Percentiles rank a stretch among this genome's conserved stretches.
Evolutionary conservation across 2,797 vertebrate genomes (phyloP).

Genomic region (Hippocampus kuda): DNA sequence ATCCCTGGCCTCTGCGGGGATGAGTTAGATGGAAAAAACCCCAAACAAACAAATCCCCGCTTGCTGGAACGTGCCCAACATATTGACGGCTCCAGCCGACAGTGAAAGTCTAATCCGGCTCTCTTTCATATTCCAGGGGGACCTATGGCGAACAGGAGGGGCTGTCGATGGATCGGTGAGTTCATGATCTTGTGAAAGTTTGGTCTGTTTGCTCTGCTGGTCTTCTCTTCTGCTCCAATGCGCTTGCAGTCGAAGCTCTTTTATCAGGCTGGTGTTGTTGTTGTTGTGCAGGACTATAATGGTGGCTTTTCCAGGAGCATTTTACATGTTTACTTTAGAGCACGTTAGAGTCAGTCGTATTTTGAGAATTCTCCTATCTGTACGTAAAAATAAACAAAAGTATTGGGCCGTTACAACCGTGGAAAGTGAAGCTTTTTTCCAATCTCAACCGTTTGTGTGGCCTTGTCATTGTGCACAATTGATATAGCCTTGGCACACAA

Average conservation of each 20-base stretch:
- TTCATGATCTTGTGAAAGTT: conserved; percentile 51
- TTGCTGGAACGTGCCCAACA: conserved; percentile 26
- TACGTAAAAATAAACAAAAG: background rate
- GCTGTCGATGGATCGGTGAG: conserved; percentile 54
- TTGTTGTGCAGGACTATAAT: background rate
- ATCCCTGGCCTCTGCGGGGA: conserved; percentile 17
- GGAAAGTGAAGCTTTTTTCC: background rate
- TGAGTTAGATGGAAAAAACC: conserved; percentile 16
- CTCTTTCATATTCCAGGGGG: conserved; percentile 54
- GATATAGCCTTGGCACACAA: too few relatives aligned
- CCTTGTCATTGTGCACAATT: background rate
- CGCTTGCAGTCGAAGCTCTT: background rate
- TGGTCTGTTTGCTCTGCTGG: conserved; percentile 24
- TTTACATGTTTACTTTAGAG: background rate
- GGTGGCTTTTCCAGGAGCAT: background rate
- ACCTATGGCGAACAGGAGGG: conserved; percentile 41
- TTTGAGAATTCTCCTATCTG: background rate
- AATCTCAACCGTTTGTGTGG: too few relatives aligned
- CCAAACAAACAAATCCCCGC: conserved; percentile 20
- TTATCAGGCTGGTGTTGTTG: background rate
- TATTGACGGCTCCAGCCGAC: conserved; percentile 38
- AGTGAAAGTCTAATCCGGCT: conserved; percentile 37
- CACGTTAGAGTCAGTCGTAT: background rate
- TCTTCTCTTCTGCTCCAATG: background rate
- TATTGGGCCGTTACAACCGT: background rate